phyloP scores from a whole-genome alignment of 2,797 vertebrate genomes.

The Sebastes iracundus region DNA sequence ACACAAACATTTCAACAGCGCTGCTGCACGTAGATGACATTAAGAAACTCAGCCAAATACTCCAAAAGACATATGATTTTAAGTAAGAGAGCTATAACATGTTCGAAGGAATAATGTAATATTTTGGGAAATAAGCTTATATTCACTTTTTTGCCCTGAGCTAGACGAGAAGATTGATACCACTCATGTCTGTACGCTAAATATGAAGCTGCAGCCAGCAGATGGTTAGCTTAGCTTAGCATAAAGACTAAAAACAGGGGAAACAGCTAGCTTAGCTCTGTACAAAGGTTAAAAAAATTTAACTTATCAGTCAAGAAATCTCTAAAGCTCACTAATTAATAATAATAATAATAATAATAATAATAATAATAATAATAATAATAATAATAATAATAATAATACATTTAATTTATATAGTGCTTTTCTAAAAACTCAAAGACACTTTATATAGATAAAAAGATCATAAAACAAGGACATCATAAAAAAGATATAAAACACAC shows the following conservation, averaged over 20 bases:
- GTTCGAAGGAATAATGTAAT: background rate
- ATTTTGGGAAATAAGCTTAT: background rate
- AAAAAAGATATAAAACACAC: too few relatives aligned
- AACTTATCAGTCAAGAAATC: background rate
- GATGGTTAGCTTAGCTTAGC: background rate
- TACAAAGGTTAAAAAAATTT: background rate
- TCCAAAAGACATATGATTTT: conserved; percentile 33
- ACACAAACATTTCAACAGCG: conserved; percentile 44
- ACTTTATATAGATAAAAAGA: too few relatives aligned
- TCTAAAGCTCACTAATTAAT: background rate
- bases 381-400: too few relatives aligned
- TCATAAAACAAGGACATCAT: too few relatives aligned
- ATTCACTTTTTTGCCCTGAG: background rate
- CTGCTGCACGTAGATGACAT: conserved; percentile 25
- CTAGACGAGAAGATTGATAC: background rate
- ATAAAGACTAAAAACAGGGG: background rate
- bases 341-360: too few relatives aligned
- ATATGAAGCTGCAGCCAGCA: background rate
- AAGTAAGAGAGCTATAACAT: conserved; percentile 3
- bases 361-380: too few relatives aligned
- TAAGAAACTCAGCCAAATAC: background rate
- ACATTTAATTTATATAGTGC: too few relatives aligned
- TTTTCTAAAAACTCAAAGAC: too few relatives aligned
- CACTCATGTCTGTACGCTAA: background rate
- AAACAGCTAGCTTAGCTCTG: background rate